A percentile compares a stretch with the other conserved stretches of the same genome.
These are phyloP conservation scores for Dermochelys coriacea DNA, from an alignment of 2,797 vertebrate genomes.

Conservation along the genomic window DNA sequence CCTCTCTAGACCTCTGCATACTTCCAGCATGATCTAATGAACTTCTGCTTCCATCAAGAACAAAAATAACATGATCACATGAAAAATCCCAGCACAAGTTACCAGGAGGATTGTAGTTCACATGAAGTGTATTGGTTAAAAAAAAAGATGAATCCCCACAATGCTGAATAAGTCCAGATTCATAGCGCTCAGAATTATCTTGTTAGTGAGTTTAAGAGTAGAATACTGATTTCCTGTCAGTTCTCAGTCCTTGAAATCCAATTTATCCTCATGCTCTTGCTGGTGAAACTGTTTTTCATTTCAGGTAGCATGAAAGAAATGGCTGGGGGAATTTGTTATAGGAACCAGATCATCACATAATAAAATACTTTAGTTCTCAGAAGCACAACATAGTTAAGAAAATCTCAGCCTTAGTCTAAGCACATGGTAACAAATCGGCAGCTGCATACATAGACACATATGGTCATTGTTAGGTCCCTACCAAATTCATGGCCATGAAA, in stretches of 20 bases:
- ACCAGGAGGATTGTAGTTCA: conserved; percentile 19
- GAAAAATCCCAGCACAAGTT: conserved; percentile 21
- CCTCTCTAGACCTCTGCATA: conserved; percentile 28
- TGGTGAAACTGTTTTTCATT: not conserved
- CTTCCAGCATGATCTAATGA: conserved; percentile 60
- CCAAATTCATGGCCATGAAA: too few species aligned
- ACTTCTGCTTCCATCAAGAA: conserved; percentile 45
- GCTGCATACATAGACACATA: not conserved
- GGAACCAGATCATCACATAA: not conserved
- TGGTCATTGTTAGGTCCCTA: not conserved
- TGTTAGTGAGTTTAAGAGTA: not conserved
- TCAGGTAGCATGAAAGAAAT: not conserved
- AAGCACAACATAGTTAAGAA: not conserved
- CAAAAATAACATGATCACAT: conserved; percentile 36
- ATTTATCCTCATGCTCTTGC: not conserved
- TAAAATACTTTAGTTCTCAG: not conserved
- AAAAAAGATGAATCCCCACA: not conserved
- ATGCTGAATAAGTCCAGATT: not conserved
- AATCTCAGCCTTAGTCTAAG: not conserved
- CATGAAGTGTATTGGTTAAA: not conserved
- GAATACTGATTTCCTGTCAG: not conserved
- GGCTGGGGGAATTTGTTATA: not conserved
- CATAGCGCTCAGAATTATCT: not conserved
- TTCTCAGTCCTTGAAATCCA: not conserved
- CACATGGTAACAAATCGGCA: not conserved